These are phyloP conservation scores for Maconellicoccus hirsutus DNA, from an alignment of 1,140 invertebrate genomes.

Conservation along the genomic window DNA sequence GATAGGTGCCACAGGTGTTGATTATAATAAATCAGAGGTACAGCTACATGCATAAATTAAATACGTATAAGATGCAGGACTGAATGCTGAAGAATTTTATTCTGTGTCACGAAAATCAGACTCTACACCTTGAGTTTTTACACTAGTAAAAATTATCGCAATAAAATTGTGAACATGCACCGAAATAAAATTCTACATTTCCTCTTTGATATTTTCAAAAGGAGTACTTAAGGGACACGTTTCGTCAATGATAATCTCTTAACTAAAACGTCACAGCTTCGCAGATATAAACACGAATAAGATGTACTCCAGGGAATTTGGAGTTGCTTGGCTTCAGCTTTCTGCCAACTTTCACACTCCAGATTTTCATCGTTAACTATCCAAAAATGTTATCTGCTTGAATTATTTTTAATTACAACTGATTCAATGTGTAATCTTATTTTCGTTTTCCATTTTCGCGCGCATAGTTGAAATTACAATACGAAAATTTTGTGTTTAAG, in stretches of 20 bases:
- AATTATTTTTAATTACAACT: conserved; percentile 5
- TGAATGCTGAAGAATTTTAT: too few species aligned
- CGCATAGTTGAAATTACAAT: neutral
- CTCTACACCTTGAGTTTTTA: too few species aligned
- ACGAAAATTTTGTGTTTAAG: neutral
- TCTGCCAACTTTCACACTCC: neutral
- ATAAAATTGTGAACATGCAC: neutral
- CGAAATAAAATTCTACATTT: neutral
- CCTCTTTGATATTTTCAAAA: neutral
- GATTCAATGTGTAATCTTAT: neutral
- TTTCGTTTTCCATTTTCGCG: neutral
- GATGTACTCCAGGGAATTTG: neutral
- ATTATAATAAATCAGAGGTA: too few species aligned
- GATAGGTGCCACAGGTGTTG: too few species aligned
- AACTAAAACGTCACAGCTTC: conserved; percentile 7
- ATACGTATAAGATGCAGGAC: too few species aligned
- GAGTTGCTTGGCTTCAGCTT: neutral
- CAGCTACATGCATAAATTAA: too few species aligned
- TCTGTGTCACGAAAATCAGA: too few species aligned
- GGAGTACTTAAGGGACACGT: conserved; percentile 2
- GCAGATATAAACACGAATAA: conserved; percentile 9
- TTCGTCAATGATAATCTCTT: conserved; percentile 9
- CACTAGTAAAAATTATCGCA: neutral
- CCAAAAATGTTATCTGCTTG: neutral
- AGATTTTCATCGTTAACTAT: neutral